These are phyloP conservation scores for Oxycera nigricornis DNA, from an alignment of 2,888 invertebrate genomes.

Conservation along the genomic window DNA sequence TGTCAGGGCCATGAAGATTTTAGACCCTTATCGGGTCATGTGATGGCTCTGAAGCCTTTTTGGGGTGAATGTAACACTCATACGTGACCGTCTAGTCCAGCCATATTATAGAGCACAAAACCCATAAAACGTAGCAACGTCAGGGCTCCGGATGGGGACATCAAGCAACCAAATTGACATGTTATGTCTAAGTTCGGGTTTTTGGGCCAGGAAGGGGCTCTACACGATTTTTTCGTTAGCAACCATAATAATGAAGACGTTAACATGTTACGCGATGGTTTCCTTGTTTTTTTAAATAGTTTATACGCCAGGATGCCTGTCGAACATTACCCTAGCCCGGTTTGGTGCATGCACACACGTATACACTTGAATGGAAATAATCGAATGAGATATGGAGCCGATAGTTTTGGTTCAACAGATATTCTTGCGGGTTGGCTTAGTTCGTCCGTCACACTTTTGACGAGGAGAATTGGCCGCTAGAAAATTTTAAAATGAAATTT, in stretches of 20 bases:
- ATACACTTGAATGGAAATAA: not conserved
- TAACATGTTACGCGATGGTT: slow-evolving; percentile 24
- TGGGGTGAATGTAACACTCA: not conserved
- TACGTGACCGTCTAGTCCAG: not conserved
- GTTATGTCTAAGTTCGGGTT: not conserved
- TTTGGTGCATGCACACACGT: not conserved
- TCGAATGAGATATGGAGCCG: slow-evolving; percentile 32
- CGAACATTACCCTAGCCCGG: not conserved
- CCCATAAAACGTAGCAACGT: slow-evolving; percentile 5
- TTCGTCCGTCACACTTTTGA: not conserved
- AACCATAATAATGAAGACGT: slow-evolving; percentile 29
- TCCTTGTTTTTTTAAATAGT: not conserved
- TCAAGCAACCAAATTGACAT: slow-evolving; percentile 28
- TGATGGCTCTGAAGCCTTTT: slow-evolving; percentile 19
- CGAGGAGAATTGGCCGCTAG: not conserved
- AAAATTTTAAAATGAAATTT: slow-evolving; percentile 3
- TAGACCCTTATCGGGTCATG: slow-evolving; percentile 11
- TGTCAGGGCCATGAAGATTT: not conserved
- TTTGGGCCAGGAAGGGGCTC: slow-evolving; percentile 3
- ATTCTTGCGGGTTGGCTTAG: not conserved
- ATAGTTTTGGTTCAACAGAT: slow-evolving; percentile 27
- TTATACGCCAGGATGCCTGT: not conserved
- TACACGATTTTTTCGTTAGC: not conserved
- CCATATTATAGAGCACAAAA: slow-evolving; percentile 9
- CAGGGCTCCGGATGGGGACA: not conserved